phyloP scores from a whole-genome alignment of 1,140 invertebrate genomes.

The Bombus vancouverensis region DNA sequence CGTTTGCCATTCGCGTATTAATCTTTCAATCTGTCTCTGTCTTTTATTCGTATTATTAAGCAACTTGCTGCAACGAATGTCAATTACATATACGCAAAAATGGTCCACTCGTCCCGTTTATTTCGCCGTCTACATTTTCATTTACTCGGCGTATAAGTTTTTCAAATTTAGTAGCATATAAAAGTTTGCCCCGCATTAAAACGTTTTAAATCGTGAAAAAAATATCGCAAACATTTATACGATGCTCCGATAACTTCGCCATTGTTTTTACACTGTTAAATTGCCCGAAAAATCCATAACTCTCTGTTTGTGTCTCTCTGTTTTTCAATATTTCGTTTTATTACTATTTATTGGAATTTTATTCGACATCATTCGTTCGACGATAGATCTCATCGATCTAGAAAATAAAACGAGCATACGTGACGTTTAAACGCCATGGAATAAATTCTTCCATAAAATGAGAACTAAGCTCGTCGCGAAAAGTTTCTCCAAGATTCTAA shows the following conservation, averaged over 20 bases:
- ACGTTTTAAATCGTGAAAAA: background rate
- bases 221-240: background rate
- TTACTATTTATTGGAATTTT: background rate
- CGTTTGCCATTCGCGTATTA: background rate
- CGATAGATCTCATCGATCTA: too few relatives aligned
- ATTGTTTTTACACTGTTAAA: too few relatives aligned
- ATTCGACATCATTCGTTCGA: background rate
- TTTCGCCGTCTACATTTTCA: background rate
- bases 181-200: background rate
- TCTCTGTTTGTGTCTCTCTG: background rate
- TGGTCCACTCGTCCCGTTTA: background rate
- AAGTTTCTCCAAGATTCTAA: too few relatives aligned
- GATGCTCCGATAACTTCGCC: background rate
- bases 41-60: background rate
- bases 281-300: background rate
- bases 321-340: background rate
- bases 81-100: background rate
- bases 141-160: background rate
- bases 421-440: too few relatives aligned
- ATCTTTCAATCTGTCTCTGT: background rate
- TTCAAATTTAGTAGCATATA: background rate
- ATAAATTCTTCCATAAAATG: too few relatives aligned
- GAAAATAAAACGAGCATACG: too few relatives aligned
- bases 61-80: background rate
- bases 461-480: too few relatives aligned